Base-by-base conservation (phyloP, 2,888 invertebrate species). In the Cacoxenus indagator region DNA sequence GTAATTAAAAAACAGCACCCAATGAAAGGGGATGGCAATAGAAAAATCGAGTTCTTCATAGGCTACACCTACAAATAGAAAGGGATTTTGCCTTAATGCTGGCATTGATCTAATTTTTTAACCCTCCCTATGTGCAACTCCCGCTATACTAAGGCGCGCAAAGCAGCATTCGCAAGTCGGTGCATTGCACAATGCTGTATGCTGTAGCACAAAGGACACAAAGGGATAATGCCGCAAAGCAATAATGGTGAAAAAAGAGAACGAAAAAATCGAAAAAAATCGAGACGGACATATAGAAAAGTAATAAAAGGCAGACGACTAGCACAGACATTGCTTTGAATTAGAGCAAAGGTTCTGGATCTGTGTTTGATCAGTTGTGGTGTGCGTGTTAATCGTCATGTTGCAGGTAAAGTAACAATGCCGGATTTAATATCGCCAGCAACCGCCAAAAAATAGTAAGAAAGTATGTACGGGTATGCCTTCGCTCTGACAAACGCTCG, bases 381-480 rank as follows among this genome's bases (percentile, higher is more conserved):
- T 69, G 78, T 72, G 73, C 79, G 82, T 79, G 80, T 78, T 84
- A 82, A 82, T 82, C 82, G 81, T 75, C 76, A 75, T 83, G 83
- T 83, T 82, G 82, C 81, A 83, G 83, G 82, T 83, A 81, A 83
- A 75, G 78, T 76, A 82, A 84, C 83, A 83, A 79, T 77, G 75
- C 73, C 73, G 75, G 72, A 70, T 73, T 69, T 70, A 45, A 55
- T 66, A 43, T 27, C 17, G 17, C 43, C n/a, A 57, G 64, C 62
- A 68, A 69, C 65, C 59, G 68, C 62, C 69, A 66, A 66, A 68
- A 69, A 26, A 64, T 57, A 64, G 27, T 31, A 24, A 59, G 43
- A 22, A 26, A 27, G 29, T n/a, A 55, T 29, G 19, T 48, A 64
- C 26, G 31, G 54, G 65, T 62, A 69, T 66, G 62, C 55, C 22